Evolutionary conservation across 2,888 invertebrate species (phyloP).

Genomic region (Limenitis camilla): DNA sequence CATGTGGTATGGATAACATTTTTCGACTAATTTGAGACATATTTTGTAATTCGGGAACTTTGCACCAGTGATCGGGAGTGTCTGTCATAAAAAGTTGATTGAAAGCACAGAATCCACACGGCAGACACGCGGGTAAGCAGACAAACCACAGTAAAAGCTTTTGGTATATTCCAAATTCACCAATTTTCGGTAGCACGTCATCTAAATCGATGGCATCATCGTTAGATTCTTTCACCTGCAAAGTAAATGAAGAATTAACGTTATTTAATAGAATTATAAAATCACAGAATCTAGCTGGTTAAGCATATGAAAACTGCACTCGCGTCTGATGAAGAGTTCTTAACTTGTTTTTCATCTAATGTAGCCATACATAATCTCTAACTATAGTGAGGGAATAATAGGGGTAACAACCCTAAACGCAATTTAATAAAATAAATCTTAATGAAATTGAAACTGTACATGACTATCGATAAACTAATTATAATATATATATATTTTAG

Average conservation of each 20-base stretch:
- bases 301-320: too few species aligned
- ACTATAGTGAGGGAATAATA: too few species aligned
- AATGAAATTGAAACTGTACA: too few species aligned
- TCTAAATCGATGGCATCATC: conserved; percentile 82
- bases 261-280: too few species aligned
- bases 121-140: conserved; percentile 90
- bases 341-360: too few species aligned
- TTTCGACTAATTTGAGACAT: conserved; percentile 75
- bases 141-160: conserved; percentile 89
- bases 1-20: conserved; percentile 78
- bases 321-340: too few species aligned
- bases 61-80: conserved; percentile 90
- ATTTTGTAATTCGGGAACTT: conserved; percentile 79
- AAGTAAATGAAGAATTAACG: background rate
- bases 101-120: conserved; percentile 93
- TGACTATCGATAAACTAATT: too few species aligned
- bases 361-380: too few species aligned
- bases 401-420: too few species aligned
- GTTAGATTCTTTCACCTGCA: conserved; percentile 55
- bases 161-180: conserved; percentile 93
- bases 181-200: conserved; percentile 87
- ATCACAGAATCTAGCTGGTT: too few species aligned
- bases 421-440: too few species aligned
- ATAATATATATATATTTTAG: too few species aligned
- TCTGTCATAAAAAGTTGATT: conserved; percentile 95